Base-by-base conservation (phyloP, 1,140 invertebrate species). In the Drosophila truncata region DNA sequence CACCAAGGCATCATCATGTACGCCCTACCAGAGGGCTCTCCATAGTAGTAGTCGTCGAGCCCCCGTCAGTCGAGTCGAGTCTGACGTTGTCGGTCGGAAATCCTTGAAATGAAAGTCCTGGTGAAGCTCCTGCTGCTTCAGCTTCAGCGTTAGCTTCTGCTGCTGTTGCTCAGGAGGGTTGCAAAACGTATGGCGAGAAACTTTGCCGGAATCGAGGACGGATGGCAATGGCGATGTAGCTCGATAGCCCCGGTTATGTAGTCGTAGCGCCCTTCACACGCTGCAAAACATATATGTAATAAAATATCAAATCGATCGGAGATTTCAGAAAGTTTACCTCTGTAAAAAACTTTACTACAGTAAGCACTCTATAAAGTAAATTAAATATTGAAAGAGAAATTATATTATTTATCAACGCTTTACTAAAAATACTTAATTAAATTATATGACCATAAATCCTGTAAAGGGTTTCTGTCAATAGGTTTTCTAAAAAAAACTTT, bases 21-120 rank as follows among this genome's bases (percentile, higher is more conserved):
- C 74, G 62, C 62, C 46, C 47, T 64, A 52, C 58, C 52, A 55
- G 46, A 69, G 69, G 35, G 72, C 63, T 63, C 63, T 73, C 77
- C 73, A 85, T 55, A 25, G 50, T 54, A 29, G 47, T 49, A 20
- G 18, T n/a, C 52, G 67, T 82, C 63, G 62, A 79, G 63, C 46
- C 49, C 49, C 55, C 67, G 67, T 73, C 67, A 77, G 77, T 61
- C 55, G 66, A 72, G 72, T 61, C 49, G 66, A 77, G 63, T 65
- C 77, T 67, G 83, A 86, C 70, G 82, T 70, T 80, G 85, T 88
- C 72, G 80, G 84, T 88, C 84, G 84, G 84, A 87, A 87, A 87
- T 87, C 84, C 84, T 87, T 87, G 84, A 87, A 87, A 88, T 62
- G 84, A 78, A 88, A 88, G 77, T 88, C 84, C 84, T 80, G 80